Evolutionary conservation across 1,140 invertebrate species (phyloP), one percentile per base, ranked within the genome.

Genomic region (Adelges cooleyi): DNA sequence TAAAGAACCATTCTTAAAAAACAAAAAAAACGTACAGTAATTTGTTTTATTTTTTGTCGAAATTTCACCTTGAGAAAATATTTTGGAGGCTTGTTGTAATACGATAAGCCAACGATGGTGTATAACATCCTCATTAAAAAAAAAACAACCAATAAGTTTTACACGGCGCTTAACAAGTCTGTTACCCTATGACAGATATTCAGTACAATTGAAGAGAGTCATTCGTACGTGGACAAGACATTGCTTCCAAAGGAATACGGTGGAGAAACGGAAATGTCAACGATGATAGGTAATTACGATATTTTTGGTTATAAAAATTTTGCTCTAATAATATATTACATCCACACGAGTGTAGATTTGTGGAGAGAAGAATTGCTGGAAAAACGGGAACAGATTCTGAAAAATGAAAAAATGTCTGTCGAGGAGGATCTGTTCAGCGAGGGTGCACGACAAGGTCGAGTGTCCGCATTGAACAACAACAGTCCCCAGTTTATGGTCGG

Each of bases 221-320:
- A 82, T 17, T 75, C 79, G 50, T 80, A 83, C 68, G 77, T 85
- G 62, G 85, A 88, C 66, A 75, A 76, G 27, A 82, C 75, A 59
- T 77, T 90, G 68, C 71, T 91, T 29, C 89, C 89, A 0, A 82
- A 86, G 70, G 89, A 91, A 72, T 90, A 90, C 72, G 87, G 87
- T 15, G 87, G 87, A 1, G 80, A 76, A 8, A 85, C 87, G 75
- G 86, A 87, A 0, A 87, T 90, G 84, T 80, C 81, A 36, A 83
- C 88, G 73, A 90, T 91, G 87, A 90, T 90, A 68, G 82, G 88
- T 90, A 73, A 78, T 73, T 51, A 29, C n/a, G n/a, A n/a, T 51
- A 62, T 42, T 44, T 27, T 54, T 36, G 22, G 53, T 42, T 29
- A 36, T 38, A 46, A 53, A 22, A 18, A 65, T 2, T 49, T 48